Evolutionary conservation across 1,140 invertebrate species (phyloP).

Genomic region (Heliconius nattereri): DNA sequence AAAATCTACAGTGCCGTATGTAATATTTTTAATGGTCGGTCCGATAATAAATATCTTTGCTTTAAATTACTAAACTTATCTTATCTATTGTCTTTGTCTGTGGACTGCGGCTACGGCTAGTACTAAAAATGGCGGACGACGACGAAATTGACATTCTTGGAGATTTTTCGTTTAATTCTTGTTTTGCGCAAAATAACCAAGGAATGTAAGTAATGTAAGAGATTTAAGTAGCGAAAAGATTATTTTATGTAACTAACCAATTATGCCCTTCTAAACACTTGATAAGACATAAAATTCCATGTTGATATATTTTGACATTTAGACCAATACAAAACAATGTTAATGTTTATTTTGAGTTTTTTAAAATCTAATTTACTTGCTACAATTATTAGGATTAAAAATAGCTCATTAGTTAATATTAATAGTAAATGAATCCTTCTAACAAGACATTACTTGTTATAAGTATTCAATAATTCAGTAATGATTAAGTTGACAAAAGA

Average conservation of each 20-base stretch:
- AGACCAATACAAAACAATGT: slow-evolving; percentile 23
- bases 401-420: no score
- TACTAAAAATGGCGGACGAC: slow-evolving; percentile 71
- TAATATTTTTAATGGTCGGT: no score
- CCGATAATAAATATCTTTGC: no score
- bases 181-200: slow-evolving; percentile 75
- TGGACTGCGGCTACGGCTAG: neutral
- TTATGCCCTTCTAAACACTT: no score
- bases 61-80: neutral
- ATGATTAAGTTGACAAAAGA: neutral
- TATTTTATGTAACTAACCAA: neutral
- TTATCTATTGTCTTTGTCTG: neutral
- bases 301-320: slow-evolving; percentile 20
- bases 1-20: no score
- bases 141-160: slow-evolving; percentile 80
- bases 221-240: neutral
- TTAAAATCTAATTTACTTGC: neutral
- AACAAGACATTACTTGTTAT: no score
- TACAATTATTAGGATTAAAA: no score
- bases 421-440: no score
- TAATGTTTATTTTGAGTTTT: slow-evolving; percentile 1
- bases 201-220: slow-evolving; percentile 68
- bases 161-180: slow-evolving; percentile 80
- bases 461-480: neutral
- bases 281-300: neutral